Base-by-base conservation (phyloP, 1,140 invertebrate species). In the Bombus superbus region DNA sequence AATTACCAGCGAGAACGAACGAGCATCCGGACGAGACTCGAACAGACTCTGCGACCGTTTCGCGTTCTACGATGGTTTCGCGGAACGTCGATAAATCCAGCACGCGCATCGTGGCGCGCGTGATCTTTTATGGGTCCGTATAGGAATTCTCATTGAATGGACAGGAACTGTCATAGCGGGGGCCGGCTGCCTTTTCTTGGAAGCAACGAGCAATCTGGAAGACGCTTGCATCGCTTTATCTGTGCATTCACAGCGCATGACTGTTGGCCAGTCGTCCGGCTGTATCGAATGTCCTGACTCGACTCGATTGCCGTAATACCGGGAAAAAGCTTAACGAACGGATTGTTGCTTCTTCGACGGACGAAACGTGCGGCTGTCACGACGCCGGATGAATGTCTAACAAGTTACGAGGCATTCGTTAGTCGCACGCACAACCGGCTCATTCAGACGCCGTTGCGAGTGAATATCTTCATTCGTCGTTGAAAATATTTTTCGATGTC, bases 321-420 rank as follows among this genome's bases (percentile, higher is more conserved):
- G 88, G 88, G 88, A 89, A 89, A 89, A 89, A 88, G 88, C 88
- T 89, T 89, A 89, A 89, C 88, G 88, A 89, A 89, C 87, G 87
- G 86, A 89, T 89, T 89, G 88, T 89, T 89, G 77, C 87, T 76
- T 68, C 88, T 87, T 86, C 71, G 87, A 76, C 59, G 69, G 83
- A 72, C 78, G 82, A 73, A 83, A 88, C 79, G 88, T 76, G 83
- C 64, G 77, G 81, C 87, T 68, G 87, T 86, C 83, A 86, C 75
- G 79, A 81, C 62, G 83, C 59, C 81, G 74, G 83, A 89, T 89
- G 88, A 89, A 89, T 89, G 88, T 89, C 87, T 89, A 88, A 89
- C 88, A 86, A 86, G 87, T 81, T 83, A 83, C 81, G 88, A 89
- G 88, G 81, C 75, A 74, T 71, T 85, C 72, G 80, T 83, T 85